A percentile compares a stretch with the other conserved stretches of the same genome.
phyloP scores from a whole-genome alignment of 2,888 invertebrate species.

The Eucriotettix oculatus region DNA sequence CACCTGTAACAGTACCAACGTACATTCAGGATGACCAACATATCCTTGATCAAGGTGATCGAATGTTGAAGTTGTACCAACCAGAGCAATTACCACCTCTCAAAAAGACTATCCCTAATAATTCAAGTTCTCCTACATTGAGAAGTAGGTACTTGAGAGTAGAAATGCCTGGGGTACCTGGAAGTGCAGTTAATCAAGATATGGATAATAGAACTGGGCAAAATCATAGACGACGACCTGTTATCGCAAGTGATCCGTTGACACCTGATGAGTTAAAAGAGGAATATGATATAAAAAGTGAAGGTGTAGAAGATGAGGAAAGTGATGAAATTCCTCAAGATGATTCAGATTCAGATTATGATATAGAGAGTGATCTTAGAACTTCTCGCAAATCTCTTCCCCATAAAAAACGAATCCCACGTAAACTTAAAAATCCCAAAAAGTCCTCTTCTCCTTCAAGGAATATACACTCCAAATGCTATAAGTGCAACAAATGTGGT shows the following conservation, averaged over 20 bases:
- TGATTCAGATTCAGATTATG: slow-evolving; percentile 27
- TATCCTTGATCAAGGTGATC: slow-evolving; percentile 6
- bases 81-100: neutral
- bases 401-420: slow-evolving; percentile 71
- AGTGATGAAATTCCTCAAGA: slow-evolving; percentile 17
- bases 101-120: no score
- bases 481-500: slow-evolving; percentile 30
- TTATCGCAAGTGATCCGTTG: neutral
- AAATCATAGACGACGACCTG: neutral
- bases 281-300: slow-evolving; percentile 24
- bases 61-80: slow-evolving; percentile 11
- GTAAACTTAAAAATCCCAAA: slow-evolving; percentile 34
- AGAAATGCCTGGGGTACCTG: no score
- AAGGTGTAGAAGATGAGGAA: slow-evolving; percentile 18
- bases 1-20: slow-evolving; percentile 17
- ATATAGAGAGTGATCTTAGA: slow-evolving; percentile 26
- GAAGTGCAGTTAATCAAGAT: no score
- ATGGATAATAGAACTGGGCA: no score
- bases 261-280: slow-evolving; percentile 3
- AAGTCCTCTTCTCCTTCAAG: slow-evolving; percentile 13
- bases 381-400: slow-evolving; percentile 38
- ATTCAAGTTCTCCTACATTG: no score
- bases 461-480: slow-evolving; percentile 20
- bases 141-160: no score
- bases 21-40: slow-evolving; percentile 16